Evolutionary conservation across 2,113 vertebrate genomes (phyloP).

Genomic region (Burhinus oedicnemus): DNA sequence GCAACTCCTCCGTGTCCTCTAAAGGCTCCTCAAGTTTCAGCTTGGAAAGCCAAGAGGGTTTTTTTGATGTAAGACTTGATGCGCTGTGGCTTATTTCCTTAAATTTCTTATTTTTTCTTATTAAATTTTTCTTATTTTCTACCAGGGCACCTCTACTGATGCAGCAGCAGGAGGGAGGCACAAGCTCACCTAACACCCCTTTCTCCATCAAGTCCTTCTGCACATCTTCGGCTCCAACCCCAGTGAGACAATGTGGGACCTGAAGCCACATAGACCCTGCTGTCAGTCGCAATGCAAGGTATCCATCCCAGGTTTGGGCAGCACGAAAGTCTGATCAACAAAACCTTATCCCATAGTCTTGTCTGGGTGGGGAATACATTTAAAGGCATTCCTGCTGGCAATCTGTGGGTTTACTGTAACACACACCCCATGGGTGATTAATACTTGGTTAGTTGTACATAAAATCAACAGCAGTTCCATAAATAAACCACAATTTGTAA

Average conservation of each 20-base stretch:
- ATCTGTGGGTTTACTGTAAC: neutral
- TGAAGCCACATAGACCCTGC: neutral
- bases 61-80: neutral
- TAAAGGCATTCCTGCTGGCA: neutral
- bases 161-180: neutral
- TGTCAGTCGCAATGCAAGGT: neutral
- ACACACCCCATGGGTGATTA: rapidly evolving
- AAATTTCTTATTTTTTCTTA: neutral
- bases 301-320: neutral
- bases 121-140: neutral
- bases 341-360: neutral
- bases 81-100: neutral
- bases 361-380: rapidly evolving
- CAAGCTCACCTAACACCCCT: neutral
- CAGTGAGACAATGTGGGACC: neutral
- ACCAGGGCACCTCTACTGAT: neutral
- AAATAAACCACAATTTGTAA: neutral
- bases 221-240: neutral
- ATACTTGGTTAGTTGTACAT: neutral
- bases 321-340: neutral
- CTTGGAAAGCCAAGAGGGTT: neutral
- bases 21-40: neutral
- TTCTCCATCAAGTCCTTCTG: neutral
- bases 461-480: neutral
- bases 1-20: neutral